phyloP scores from a whole-genome alignment of 2,797 vertebrate genomes.

The Avahi laniger region DNA sequence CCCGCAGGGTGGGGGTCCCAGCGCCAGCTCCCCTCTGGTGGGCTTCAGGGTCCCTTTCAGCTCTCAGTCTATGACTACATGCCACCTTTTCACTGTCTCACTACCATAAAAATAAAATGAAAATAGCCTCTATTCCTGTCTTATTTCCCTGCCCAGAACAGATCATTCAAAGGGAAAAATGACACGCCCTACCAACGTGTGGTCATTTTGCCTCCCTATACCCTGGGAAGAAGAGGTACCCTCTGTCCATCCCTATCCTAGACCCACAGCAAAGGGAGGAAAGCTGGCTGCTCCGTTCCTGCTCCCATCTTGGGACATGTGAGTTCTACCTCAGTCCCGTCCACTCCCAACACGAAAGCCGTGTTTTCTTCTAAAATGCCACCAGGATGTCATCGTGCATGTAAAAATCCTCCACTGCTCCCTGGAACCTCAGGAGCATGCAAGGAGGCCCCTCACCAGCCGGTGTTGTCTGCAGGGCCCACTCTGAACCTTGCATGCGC shows the following conservation, averaged over 20 bases:
- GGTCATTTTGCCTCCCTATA: background rate
- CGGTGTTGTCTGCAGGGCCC: background rate
- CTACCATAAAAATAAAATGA: background rate
- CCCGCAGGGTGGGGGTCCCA: background rate
- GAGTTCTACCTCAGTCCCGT: background rate
- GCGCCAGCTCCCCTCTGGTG: background rate
- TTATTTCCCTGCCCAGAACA: background rate
- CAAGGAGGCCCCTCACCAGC: background rate
- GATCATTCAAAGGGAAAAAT: background rate
- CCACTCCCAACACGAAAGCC: fast-evolving
- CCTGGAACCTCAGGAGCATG: fast-evolving
- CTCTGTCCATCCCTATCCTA: fast-evolving
- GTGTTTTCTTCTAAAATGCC: background rate
- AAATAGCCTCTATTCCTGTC: background rate
- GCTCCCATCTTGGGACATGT: background rate
- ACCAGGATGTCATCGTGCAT: background rate
- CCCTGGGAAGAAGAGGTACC: background rate
- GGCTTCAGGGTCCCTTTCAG: background rate
- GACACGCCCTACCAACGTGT: background rate
- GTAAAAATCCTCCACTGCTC: background rate
- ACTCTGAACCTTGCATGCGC: background rate
- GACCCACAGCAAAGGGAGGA: too few species aligned
- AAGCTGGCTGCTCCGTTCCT: too few species aligned
- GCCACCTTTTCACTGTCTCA: background rate
- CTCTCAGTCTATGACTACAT: background rate